A percentile compares a stretch with the other conserved stretches of the same genome.
Evolutionary conservation across 2,797 vertebrate species (phyloP).

Genomic region (Botia almorhae): DNA sequence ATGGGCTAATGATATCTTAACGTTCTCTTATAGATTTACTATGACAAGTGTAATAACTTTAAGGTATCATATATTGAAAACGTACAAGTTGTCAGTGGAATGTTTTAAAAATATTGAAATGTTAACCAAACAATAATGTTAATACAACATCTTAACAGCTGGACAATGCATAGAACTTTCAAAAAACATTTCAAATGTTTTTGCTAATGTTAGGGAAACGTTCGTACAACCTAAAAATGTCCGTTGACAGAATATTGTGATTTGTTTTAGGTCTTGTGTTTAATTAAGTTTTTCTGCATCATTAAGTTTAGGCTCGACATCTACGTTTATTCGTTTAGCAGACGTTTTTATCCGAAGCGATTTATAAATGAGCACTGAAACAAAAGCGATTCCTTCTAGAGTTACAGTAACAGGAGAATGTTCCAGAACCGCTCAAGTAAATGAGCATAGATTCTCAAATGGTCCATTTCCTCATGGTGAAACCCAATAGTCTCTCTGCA

Average conservation of each 20-base stretch:
- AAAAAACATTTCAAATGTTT: too few relatives aligned
- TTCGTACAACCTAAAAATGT: too few relatives aligned
- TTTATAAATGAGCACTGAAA: constrained; percentile 22
- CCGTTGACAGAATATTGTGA: constrained; percentile 13
- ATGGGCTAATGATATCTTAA: too few relatives aligned
- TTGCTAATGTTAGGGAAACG: too few relatives aligned
- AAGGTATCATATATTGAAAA: too few relatives aligned
- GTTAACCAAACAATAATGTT: too few relatives aligned
- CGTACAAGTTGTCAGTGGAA: too few relatives aligned
- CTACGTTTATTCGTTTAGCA: constrained; percentile 19
- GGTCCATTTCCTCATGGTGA: neutral
- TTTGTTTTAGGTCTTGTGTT: neutral
- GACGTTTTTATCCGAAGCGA: constrained; percentile 17
- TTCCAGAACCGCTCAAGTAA: neutral
- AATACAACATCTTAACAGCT: too few relatives aligned
- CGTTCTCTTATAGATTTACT: too few relatives aligned
- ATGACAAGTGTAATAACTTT: too few relatives aligned
- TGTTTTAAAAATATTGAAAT: too few relatives aligned
- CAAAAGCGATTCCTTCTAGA: neutral
- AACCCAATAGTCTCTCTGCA: neutral
- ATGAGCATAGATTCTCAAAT: neutral
- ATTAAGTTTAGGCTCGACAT: neutral
- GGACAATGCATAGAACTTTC: too few relatives aligned
- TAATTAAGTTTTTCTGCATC: constrained; percentile 9
- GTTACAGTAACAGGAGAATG: constrained; percentile 2